Evolutionary conservation across 2,113 vertebrate species (phyloP), one percentile per base, ranked within the genome.

Genomic region (Himantopus leucocephalus): DNA sequence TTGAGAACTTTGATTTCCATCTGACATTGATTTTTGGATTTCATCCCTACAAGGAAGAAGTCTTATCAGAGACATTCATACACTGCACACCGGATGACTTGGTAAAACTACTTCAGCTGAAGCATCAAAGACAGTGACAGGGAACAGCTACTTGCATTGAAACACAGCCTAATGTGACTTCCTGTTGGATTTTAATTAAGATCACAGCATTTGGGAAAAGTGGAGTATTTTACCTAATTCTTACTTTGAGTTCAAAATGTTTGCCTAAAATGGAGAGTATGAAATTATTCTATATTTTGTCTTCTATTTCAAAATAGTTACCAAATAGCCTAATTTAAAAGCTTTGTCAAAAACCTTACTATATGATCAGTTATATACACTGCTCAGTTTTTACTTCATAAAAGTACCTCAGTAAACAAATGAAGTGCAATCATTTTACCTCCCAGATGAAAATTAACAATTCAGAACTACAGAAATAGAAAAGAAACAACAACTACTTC

Each of bases 11-110:
- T 96, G 95, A 98, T 97, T 98, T 97, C 68, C 81, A 96, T 97
- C 94, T 98, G 95, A 97, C 92, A 96, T 82, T 93, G 95, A 97
- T 97, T 97, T 97, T 96, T 27, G 66, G 89, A 97, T 97, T 98
- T 96, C 76, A 96, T 52, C 55, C 77, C 68, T 96, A 89, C 27
- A 94, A 97, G 75, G 67, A 84, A 96, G 62, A 83, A 97, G 88
- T 74, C 90, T 97, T 97, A 97, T 96, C 91, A 94, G 92, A 96
- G 91, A 96, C 93, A 90, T 45, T 88, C 96, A 96, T 85, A 81
- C 41, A 92, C 63, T 39, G 60, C 85, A 96, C 50, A 75, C 20
- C 23, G 39, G 85, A 91, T 59, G 78, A 92, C 81, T 97, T 90
- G 74, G 72, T 95, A 96, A 96, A 96, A 89, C 78, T 88, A 70